These are phyloP conservation scores for Tupiocoris notatus DNA, from an alignment of 2,888 invertebrate genomes.

Conservation along the genomic window DNA sequence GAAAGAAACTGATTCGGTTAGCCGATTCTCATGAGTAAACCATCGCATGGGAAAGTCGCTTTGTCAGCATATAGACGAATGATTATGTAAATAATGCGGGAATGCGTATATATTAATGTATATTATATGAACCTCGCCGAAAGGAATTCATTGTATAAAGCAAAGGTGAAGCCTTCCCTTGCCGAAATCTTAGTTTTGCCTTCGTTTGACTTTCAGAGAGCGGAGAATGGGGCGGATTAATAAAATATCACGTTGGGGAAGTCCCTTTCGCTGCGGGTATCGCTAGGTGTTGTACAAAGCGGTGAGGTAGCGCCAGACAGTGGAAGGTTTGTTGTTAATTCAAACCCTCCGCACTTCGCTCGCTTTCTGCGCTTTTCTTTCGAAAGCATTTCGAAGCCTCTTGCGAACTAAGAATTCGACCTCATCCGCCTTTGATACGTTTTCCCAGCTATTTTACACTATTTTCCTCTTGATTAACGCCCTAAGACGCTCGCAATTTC, in stretches of 20 bases:
- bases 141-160: conserved; percentile 4
- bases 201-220: conserved; percentile 34
- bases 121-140: conserved; percentile 25
- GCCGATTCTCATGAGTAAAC: neutral
- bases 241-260: conserved; percentile 32
- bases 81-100: conserved; percentile 17
- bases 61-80: conserved; percentile 30
- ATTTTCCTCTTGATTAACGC: too few relatives aligned
- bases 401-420: too few relatives aligned
- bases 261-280: conserved; percentile 28
- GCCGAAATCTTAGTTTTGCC: conserved; percentile 26
- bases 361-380: too few relatives aligned
- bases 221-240: conserved; percentile 32
- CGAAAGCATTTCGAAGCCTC: too few relatives aligned
- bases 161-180: neutral
- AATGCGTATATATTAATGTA: conserved; percentile 11
- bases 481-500: too few relatives aligned
- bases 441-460: too few relatives aligned
- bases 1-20: too few relatives aligned
- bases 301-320: conserved; percentile 1
- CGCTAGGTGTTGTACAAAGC: conserved; percentile 12
- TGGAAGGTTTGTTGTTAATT: conserved; percentile 28
- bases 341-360: conserved; percentile 21
- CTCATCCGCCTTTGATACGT: too few relatives aligned
- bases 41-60: neutral